Conservation (phyloP, 2,113 vertebrate species). For the Eupsittula cactorum region DNA sequence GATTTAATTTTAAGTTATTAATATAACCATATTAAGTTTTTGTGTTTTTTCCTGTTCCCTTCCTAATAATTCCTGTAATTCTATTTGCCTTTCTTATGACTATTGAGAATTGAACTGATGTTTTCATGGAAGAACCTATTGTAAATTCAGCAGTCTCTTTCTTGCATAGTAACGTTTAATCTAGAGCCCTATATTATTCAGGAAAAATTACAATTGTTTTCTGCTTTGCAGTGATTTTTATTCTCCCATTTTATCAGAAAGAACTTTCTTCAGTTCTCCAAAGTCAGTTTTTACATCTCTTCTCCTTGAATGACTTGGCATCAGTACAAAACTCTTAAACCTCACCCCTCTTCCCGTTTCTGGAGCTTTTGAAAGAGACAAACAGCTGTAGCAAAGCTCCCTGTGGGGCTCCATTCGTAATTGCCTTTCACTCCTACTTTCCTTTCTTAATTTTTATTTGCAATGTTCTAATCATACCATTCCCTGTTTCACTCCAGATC, state of each 20-base stretch:
- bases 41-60: not conserved
- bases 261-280: not conserved
- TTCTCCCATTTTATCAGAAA: not conserved
- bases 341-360: not conserved
- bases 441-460: not conserved
- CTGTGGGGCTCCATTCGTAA: not conserved
- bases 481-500: not conserved
- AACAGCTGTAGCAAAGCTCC: not conserved
- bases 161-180: not conserved
- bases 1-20: not conserved
- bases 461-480: not conserved
- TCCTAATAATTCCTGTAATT: not conserved
- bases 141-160: not conserved
- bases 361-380: not conserved
- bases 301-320: not conserved
- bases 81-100: not conserved
- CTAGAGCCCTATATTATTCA: not conserved
- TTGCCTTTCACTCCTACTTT: not conserved
- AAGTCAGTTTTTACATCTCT: not conserved
- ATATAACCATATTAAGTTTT: not conserved
- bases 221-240: not conserved
- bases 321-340: not conserved
- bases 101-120: not conserved
- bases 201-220: not conserved
- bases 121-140: not conserved